phyloP scores from a whole-genome alignment of 2,797 vertebrate genomes.

The Myotis findleyi region DNA sequence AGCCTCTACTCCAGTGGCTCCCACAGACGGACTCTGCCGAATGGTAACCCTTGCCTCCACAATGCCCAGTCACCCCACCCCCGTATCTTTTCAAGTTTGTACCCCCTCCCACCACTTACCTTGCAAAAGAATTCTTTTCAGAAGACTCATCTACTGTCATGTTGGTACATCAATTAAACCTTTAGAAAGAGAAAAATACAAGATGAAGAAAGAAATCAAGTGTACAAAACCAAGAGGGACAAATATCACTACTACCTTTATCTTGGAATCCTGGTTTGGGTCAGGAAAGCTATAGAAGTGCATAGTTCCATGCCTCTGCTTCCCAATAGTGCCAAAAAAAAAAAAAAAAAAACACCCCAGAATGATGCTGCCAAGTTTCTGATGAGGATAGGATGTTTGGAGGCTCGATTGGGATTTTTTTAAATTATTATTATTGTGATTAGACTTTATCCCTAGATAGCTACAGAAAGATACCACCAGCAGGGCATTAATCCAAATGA shows the following conservation, averaged over 20 bases:
- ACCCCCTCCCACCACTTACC: not conserved
- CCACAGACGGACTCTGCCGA: not conserved
- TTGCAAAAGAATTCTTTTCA: not conserved
- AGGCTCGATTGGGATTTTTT: slow-evolving; percentile 34
- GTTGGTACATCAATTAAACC: not conserved
- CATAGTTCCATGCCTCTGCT: not conserved
- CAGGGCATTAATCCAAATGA: slow-evolving; percentile 32
- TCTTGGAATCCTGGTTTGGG: not conserved
- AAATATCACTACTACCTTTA: not conserved
- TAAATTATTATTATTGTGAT: slow-evolving; percentile 52
- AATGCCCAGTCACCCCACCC: too few species aligned
- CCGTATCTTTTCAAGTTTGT: not conserved
- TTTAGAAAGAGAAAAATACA: not conserved
- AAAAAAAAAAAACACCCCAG: not conserved
- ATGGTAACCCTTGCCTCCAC: not conserved
- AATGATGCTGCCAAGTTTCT: slow-evolving; percentile 10
- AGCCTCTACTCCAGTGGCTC: not conserved
- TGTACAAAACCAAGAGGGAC: not conserved
- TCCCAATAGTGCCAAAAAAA: not conserved
- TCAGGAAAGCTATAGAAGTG: not conserved
- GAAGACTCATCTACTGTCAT: not conserved
- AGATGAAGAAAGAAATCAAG: slow-evolving; percentile 31
- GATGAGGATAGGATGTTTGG: not conserved
- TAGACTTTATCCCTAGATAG: slow-evolving; percentile 59
- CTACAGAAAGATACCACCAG: slow-evolving; percentile 49